Evolutionary conservation across 2,113 vertebrate species (phyloP).

Genomic region (Calyptommatus sinebrachiatus): DNA sequence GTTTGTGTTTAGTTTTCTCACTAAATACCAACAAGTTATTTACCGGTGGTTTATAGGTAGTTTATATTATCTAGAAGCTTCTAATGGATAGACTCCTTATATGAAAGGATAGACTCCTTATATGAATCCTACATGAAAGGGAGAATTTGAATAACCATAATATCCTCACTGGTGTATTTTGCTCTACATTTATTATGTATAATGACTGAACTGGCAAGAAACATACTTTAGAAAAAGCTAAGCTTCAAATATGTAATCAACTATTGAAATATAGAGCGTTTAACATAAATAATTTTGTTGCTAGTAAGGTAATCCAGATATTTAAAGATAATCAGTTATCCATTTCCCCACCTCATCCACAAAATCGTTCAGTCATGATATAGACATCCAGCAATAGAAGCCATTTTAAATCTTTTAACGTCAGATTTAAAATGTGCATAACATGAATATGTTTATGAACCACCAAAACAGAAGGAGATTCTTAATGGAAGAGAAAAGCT

Average conservation of each 20-base stretch:
- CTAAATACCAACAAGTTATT: conserved; percentile 1
- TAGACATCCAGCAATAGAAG: background rate
- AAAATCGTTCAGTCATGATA: conserved; percentile 7
- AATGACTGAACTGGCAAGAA: conserved; percentile 11
- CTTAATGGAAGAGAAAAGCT: conserved; percentile 7
- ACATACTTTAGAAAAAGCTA: background rate
- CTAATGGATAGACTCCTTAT: conserved; percentile 38
- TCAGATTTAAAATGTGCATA: conserved; percentile 14
- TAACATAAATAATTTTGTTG: conserved; percentile 15
- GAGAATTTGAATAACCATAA: conserved; percentile 20
- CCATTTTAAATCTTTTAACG: conserved; percentile 20
- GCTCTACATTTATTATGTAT: background rate
- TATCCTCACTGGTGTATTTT: conserved; percentile 2
- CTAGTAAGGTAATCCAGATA: conserved; percentile 21
- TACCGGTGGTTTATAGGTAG: background rate
- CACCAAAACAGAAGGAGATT: conserved; percentile 19
- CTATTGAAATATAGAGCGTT: conserved; percentile 14
- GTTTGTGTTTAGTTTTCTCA: conserved; percentile 49
- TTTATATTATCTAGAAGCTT: conserved; percentile 38
- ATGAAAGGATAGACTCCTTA: conserved; percentile 22
- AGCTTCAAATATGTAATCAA: conserved; percentile 4
- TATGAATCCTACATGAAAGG: conserved; percentile 17
- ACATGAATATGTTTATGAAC: conserved; percentile 20
- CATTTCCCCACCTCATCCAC: background rate
- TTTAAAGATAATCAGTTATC: background rate